These are phyloP conservation scores for Nudaria mundana DNA, from an alignment of 2,888 invertebrate genomes.

Conservation along the genomic window DNA sequence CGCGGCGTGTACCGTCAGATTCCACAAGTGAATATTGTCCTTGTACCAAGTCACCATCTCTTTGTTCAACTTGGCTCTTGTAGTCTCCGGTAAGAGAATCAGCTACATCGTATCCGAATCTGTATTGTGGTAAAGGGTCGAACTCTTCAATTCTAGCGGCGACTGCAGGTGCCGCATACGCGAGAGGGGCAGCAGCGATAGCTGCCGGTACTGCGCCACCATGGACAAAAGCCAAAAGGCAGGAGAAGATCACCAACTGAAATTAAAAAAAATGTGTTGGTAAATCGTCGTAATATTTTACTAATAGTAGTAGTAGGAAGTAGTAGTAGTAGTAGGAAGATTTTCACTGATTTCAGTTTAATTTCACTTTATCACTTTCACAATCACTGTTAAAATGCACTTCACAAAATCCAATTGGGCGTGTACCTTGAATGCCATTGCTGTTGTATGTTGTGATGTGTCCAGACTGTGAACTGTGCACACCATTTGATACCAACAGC, in stretches of 20 bases:
- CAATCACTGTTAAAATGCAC: constrained; percentile 23
- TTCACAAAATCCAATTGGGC: constrained; percentile 42
- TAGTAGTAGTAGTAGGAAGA: too few relatives aligned
- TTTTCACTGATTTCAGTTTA: background rate
- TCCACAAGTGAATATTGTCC: constrained; percentile 70
- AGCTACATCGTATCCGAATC: constrained; percentile 68
- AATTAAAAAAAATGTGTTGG: constrained; percentile 24
- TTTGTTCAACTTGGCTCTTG: constrained; percentile 73
- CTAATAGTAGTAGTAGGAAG: too few relatives aligned
- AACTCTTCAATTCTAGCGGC: constrained; percentile 68
- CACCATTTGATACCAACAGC: constrained; percentile 56
- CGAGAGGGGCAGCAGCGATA: constrained; percentile 48
- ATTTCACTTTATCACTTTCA: constrained; percentile 6
- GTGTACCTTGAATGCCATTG: constrained; percentile 76
- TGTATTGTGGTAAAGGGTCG: constrained; percentile 82
- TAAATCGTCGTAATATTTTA: background rate
- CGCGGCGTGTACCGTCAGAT: constrained; percentile 64
- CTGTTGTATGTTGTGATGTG: constrained; percentile 56
- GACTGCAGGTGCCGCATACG: constrained; percentile 48
- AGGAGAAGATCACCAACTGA: constrained; percentile 69
- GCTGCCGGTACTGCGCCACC: constrained; percentile 60
- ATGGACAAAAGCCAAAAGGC: constrained; percentile 58
- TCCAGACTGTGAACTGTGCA: constrained; percentile 68
- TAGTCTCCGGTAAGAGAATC: constrained; percentile 72
- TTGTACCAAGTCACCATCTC: constrained; percentile 78